These are phyloP conservation scores for Melinaea menophilus DNA, from an alignment of 2,888 invertebrate species.

Conservation along the genomic window DNA sequence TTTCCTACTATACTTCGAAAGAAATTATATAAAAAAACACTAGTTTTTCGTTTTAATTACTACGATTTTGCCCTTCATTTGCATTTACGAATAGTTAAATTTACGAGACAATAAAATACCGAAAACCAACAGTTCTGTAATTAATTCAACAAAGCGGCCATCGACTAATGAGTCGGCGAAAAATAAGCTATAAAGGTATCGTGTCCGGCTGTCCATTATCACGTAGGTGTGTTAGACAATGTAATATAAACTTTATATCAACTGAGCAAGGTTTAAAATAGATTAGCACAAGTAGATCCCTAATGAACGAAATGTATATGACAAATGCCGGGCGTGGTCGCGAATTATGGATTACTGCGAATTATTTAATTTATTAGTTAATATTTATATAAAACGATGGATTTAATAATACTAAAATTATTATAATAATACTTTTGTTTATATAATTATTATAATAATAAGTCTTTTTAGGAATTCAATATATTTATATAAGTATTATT, in stretches of 20 bases:
- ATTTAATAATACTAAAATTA: too few species aligned
- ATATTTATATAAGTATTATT: too few species aligned
- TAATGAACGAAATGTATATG: slow-evolving; percentile 65
- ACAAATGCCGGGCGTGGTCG: slow-evolving; percentile 65
- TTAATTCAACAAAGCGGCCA: slow-evolving; percentile 52
- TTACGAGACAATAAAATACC: slow-evolving; percentile 23
- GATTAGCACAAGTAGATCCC: slow-evolving; percentile 20
- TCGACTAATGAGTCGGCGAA: slow-evolving; percentile 53
- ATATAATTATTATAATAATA: too few species aligned
- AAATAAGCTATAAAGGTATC: slow-evolving; percentile 36
- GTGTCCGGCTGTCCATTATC: slow-evolving; percentile 44
- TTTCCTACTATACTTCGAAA: neutral
- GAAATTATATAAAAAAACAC: neutral
- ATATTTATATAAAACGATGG: neutral
- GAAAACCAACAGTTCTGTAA: slow-evolving; percentile 49
- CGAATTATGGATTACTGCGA: slow-evolving; percentile 58
- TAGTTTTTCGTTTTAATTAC: too few species aligned
- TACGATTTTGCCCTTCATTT: neutral
- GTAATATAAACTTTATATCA: slow-evolving; percentile 51
- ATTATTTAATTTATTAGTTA: slow-evolving; percentile 24
- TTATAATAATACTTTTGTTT: too few species aligned
- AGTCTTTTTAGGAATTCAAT: too few species aligned
- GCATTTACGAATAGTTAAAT: slow-evolving; percentile 20
- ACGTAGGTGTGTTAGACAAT: slow-evolving; percentile 44
- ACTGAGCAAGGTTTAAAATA: slow-evolving; percentile 53